phyloP scores from a whole-genome alignment of 2,888 invertebrate species.

The Meloe dianella region DNA sequence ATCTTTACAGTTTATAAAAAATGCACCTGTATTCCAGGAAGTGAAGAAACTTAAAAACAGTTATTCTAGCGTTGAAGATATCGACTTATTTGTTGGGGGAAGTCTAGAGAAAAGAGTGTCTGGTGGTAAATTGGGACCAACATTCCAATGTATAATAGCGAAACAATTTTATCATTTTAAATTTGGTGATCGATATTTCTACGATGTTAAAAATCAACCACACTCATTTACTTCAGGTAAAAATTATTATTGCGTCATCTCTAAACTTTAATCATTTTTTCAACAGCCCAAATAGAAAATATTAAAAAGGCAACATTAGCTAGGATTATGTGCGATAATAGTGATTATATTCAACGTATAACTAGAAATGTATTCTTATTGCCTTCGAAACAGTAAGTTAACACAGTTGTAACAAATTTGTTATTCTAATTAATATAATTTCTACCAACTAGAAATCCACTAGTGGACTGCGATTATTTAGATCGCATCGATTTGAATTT shows the following conservation, averaged over 20 bases:
- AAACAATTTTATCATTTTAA: slow-evolving; percentile 72
- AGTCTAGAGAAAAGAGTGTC: slow-evolving; percentile 68
- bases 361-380: slow-evolving; percentile 24
- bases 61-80: slow-evolving; percentile 70
- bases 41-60: slow-evolving; percentile 49
- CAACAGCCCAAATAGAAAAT: slow-evolving; percentile 67
- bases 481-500: neutral
- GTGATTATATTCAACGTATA: slow-evolving; percentile 63
- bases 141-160: slow-evolving; percentile 76
- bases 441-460: slow-evolving; percentile 21
- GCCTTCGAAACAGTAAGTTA: slow-evolving; percentile 25
- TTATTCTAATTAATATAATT: neutral
- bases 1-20: neutral
- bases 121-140: slow-evolving; percentile 71
- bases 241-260: no score
- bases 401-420: neutral
- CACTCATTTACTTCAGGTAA: slow-evolving; percentile 63
- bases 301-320: slow-evolving; percentile 69
- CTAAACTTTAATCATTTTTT: slow-evolving; percentile 12
- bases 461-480: neutral
- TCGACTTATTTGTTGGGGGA: slow-evolving; percentile 78
- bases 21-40: neutral
- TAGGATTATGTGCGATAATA: slow-evolving; percentile 71
- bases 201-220: slow-evolving; percentile 64
- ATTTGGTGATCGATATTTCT: slow-evolving; percentile 76